These are phyloP conservation scores for Ceratothoa steindachneri DNA, from an alignment of 2,888 invertebrate species.

Conservation along the genomic window DNA sequence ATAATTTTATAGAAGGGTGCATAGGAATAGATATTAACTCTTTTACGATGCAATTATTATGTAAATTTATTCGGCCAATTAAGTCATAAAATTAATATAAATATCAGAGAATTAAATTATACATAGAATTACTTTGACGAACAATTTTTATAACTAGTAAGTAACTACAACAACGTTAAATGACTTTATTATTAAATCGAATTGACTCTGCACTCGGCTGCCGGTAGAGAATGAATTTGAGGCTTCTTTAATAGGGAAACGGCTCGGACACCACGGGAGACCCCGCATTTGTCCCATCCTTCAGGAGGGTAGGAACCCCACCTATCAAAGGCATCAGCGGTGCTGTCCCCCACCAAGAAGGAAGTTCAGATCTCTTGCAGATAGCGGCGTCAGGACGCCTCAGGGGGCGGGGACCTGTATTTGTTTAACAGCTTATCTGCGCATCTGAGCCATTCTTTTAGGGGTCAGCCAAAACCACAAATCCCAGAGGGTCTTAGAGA, in stretches of 20 bases:
- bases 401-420: conserved; percentile 1
- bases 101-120: not conserved
- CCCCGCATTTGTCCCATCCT: no score
- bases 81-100: conserved; percentile 10
- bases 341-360: conserved; percentile 6
- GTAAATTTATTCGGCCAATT: not conserved
- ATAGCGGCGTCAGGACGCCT: not conserved
- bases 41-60: not conserved
- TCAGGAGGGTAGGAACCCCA: not conserved
- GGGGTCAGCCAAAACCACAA: not conserved
- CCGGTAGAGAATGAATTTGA: no score
- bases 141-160: not conserved
- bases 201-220: not conserved
- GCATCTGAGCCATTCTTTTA: not conserved
- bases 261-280: no score
- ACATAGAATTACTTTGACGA: not conserved
- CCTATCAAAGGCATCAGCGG: not conserved
- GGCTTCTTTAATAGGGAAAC: no score
- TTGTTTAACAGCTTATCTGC: conserved; percentile 1
- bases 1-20: not conserved
- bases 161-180: not conserved
- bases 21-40: not conserved
- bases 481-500: no score
- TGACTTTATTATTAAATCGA: not conserved
- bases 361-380: conserved; percentile 1